Base-by-base conservation (phyloP, 2,797 vertebrate genomes). In the Borostomias antarcticus region DNA sequence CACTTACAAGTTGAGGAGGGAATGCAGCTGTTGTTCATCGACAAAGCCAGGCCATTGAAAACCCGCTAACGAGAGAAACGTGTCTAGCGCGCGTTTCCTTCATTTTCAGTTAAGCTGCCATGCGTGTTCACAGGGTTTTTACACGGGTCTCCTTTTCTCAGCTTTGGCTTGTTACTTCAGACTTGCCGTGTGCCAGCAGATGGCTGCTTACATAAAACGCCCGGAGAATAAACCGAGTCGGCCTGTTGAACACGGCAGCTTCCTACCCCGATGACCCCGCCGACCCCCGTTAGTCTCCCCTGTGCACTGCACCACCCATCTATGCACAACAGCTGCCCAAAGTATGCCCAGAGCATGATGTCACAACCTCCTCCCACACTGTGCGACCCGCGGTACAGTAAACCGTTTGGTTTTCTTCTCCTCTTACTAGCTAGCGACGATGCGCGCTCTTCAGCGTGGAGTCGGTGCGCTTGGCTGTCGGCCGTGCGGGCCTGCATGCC, bases 171-270 rank as follows among this genome's bases (percentile, higher is more conserved):
- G 7, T 30, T 47, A 17, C 28, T 47, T 21, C 25, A 23, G 21
- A 26, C 21, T 10, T 17, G 13, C 8, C 21, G 43, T 30, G 40
- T 61, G 58, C 23, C 23, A 47, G 29, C 66, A 68, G 66, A 53
- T 68, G 66, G 66, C 57, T 53, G 35, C 32, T 61, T 54, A 60
- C 58, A 17, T 40, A 59, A 67, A 68, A 53, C 32, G 35, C 65
- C 65, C 40, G 32, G 25, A 51, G 65, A 33, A 28, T 67, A 19
- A 26, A 51, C 45, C 35, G 28, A 57, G 37, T 56, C 28, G 32
- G 58, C 37, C 51, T 29, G 29, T 48, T 26, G 15, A 57, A 32
- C 37, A 47, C 8, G 45, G 23, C 30, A 33, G 15, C 7, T 58
- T 66, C 64, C 37, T 11, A n/a, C 17, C 33, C 5, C 4, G 32